Evolutionary conservation across 2,888 invertebrate genomes (phyloP).

Genomic region (Eulithis testata): DNA sequence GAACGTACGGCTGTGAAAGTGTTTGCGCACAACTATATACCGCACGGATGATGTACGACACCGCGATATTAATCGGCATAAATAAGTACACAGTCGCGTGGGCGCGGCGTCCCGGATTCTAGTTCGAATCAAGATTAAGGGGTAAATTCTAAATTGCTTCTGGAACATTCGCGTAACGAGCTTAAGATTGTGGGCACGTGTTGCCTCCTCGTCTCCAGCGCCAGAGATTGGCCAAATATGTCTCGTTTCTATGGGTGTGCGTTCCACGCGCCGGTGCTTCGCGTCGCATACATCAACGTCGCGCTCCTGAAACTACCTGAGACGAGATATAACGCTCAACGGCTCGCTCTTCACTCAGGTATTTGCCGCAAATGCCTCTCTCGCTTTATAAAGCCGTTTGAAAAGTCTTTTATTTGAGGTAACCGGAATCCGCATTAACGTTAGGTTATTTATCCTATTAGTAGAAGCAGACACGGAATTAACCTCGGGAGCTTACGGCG

Average conservation of each 20-base stretch:
- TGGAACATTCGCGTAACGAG: slow-evolving; percentile 71
- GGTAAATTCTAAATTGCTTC: slow-evolving; percentile 74
- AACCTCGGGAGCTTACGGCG: slow-evolving; percentile 54
- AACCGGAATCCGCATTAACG: slow-evolving; percentile 43
- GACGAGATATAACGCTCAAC: slow-evolving; percentile 66
- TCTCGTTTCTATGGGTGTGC: slow-evolving; percentile 50
- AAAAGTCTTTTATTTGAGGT: slow-evolving; percentile 38
- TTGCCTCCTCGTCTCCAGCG: slow-evolving; percentile 58
- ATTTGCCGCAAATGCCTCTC: slow-evolving; percentile 42
- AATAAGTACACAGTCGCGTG: slow-evolving; percentile 51
- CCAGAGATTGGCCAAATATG: slow-evolving; percentile 67
- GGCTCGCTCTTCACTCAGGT: slow-evolving; percentile 53
- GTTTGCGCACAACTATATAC: slow-evolving; percentile 38
- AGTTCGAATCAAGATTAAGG: slow-evolving; percentile 65
- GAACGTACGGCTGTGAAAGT: slow-evolving; percentile 48
- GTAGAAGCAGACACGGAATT: slow-evolving; percentile 58
- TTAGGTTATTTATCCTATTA: slow-evolving; percentile 58
- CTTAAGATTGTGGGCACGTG: slow-evolving; percentile 78
- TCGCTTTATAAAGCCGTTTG: slow-evolving; percentile 37
- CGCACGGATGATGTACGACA: slow-evolving; percentile 42
- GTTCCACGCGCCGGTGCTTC: slow-evolving; percentile 47
- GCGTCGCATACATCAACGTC: slow-evolving; percentile 74
- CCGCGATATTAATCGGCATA: slow-evolving; percentile 56
- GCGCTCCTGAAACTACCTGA: slow-evolving; percentile 69
- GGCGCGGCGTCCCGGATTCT: slow-evolving; percentile 53